These are phyloP conservation scores for Trissoscelio sp. DNA, from an alignment of 2,888 invertebrate species.

Conservation along the genomic window DNA sequence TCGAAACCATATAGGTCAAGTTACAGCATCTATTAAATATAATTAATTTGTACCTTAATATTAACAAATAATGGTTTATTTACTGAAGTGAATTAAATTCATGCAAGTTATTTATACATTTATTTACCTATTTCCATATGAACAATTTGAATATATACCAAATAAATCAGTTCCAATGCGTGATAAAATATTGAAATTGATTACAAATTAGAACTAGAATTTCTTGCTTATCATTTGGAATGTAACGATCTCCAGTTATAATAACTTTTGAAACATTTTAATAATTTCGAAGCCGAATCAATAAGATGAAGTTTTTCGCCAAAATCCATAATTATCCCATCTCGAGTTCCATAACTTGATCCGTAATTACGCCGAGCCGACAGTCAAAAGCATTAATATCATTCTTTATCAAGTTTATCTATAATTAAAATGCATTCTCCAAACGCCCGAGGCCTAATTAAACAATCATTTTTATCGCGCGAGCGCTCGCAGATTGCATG, in stretches of 20 bases:
- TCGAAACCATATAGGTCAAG: too few relatives aligned
- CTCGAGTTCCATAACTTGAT: slow-evolving; percentile 13
- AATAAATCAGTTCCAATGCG: too few relatives aligned
- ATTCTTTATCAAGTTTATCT: slow-evolving; percentile 34
- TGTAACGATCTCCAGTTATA: slow-evolving; percentile 1
- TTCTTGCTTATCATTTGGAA: too few relatives aligned
- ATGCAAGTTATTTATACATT: too few relatives aligned
- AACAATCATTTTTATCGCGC: slow-evolving; percentile 34
- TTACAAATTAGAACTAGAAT: too few relatives aligned
- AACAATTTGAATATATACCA: too few relatives aligned
- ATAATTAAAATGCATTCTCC: slow-evolving; percentile 37
- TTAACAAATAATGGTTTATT: too few relatives aligned
- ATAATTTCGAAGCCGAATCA: slow-evolving; percentile 21
- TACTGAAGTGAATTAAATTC: too few relatives aligned
- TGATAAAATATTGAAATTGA: too few relatives aligned
- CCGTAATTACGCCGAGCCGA: slow-evolving; percentile 22
- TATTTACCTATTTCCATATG: too few relatives aligned
- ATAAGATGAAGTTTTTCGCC: not conserved
- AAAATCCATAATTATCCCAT: slow-evolving; percentile 28
- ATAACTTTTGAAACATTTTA: slow-evolving; percentile 6
- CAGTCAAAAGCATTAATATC: slow-evolving; percentile 31
- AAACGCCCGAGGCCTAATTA: slow-evolving; percentile 41
- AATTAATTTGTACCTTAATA: too few relatives aligned
- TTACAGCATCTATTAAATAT: too few relatives aligned
- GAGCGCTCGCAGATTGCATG: not conserved